phyloP scores from a whole-genome alignment of 2,113 vertebrate genomes.

The Ophthalmotilapia sp. region DNA sequence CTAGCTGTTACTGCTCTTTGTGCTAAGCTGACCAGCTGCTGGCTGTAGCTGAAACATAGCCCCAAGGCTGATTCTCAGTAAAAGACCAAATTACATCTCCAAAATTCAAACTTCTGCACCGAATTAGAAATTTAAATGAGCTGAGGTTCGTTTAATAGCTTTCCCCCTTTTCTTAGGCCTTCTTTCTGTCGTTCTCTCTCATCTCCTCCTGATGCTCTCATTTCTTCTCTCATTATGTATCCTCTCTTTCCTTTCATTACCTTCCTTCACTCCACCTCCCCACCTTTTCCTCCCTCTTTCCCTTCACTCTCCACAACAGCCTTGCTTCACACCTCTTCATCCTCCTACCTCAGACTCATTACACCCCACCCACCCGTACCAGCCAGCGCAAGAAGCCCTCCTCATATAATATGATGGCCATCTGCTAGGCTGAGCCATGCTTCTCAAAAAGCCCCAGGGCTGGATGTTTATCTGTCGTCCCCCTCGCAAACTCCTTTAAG shows the following conservation, averaged over 20 bases:
- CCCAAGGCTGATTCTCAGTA: neutral
- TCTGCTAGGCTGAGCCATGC: conserved; percentile 68
- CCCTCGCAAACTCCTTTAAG: conserved; percentile 64
- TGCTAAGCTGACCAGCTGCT: neutral
- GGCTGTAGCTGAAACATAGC: neutral
- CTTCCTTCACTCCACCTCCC: neutral
- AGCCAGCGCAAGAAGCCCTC: conserved; percentile 47
- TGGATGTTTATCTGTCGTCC: conserved; percentile 68
- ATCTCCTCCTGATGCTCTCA: neutral
- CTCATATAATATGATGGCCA: conserved; percentile 70
- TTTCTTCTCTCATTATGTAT: neutral
- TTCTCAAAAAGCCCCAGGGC: conserved; percentile 64
- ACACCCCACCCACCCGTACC: conserved; percentile 55
- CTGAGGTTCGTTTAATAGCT: neutral
- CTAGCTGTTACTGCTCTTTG: neutral
- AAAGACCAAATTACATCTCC: neutral
- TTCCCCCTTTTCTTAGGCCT: neutral
- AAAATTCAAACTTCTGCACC: neutral
- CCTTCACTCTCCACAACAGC: neutral
- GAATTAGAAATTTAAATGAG: neutral
- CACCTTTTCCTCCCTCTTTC: neutral
- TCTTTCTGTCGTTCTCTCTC: neutral
- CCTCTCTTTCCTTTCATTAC: neutral
- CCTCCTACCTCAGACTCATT: conserved; percentile 56
- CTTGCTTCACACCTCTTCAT: conserved; percentile 3